Base-by-base conservation (phyloP, 2,888 invertebrate genomes). In the Agonum fuliginosum region DNA sequence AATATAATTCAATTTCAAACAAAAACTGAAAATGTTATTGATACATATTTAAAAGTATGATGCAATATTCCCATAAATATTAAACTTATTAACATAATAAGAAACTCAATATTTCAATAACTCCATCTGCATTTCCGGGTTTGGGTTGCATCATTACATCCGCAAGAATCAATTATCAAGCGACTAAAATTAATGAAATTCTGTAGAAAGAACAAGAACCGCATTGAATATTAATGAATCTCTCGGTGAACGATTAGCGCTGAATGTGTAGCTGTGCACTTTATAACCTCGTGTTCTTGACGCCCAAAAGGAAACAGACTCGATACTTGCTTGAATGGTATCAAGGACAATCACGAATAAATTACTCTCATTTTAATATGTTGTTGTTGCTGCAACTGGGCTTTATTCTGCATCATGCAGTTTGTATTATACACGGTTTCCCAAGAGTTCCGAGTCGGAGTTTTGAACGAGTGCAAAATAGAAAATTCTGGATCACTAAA, bases 151-250 rank as follows among this genome's bases (percentile, higher is more conserved):
- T 46, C 46, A 46, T 46, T 46, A 46, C 10, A 17, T 46, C 12
- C 17, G 17, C 17, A 17, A 12, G 46, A 46, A 30, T 62, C 14
- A 27, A 62, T 30, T 62, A 62, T 62, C 30, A 3, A n/a, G 14
- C 34, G 30, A 30, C 30, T 17, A 14, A 62, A 27, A 62, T 34
- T 34, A 62, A 62, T 62, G 58, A 62, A 27, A 62, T 62, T 62
- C 46, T 46, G 6, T 14, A 1, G 46, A 12, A 3, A 1, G 46
- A 12, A 3, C 12, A 46, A n/a, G 30, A 30, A 27, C 12, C 27
- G 30, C 17, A 17, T 5, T 6, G 58, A 62, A 62, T 62, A 54
- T 54, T 54, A 54, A 54, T 54, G 58, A 62, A 12, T 58, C 10
- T 27, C 2, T 27, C 8, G 30, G 17, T 30, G 12, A 30, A 30